phyloP scores from a whole-genome alignment of 2,888 invertebrate genomes.

The Ectobius pallidus region DNA sequence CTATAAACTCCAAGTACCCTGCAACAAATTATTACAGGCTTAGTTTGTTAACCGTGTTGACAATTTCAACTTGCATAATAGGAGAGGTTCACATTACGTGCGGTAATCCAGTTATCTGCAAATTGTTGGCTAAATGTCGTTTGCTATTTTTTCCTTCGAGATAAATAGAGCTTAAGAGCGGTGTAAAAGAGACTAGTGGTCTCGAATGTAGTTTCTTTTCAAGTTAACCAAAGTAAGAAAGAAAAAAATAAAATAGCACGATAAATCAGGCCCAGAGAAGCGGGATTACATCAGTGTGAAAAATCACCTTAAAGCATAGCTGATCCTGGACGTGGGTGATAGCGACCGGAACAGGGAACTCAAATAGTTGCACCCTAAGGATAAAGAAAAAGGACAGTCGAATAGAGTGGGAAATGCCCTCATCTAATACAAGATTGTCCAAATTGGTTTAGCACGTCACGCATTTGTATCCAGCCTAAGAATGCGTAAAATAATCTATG shows the following conservation, averaged over 20 bases:
- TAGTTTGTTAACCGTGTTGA: neutral
- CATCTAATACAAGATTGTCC: no score
- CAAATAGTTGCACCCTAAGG: neutral
- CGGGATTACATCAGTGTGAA: neutral
- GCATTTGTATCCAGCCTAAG: no score
- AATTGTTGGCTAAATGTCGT: neutral
- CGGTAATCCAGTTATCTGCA: neutral
- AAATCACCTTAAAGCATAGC: neutral
- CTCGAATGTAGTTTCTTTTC: neutral
- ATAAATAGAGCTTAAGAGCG: neutral
- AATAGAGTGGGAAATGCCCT: neutral
- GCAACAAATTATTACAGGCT: neutral
- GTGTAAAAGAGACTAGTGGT: neutral
- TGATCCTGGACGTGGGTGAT: neutral
- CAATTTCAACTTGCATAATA: neutral
- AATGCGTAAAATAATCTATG: no score
- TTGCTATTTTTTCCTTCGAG: neutral
- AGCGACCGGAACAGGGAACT: neutral
- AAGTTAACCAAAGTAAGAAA: conserved; percentile 3
- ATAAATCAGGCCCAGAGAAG: neutral
- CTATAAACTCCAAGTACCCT: no score
- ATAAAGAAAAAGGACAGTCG: neutral
- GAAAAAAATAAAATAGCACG: neutral
- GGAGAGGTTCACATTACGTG: neutral
- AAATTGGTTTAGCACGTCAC: no score